phyloP scores from a whole-genome alignment of 2,113 vertebrate species.

The Urocynchramus pylzowi region DNA sequence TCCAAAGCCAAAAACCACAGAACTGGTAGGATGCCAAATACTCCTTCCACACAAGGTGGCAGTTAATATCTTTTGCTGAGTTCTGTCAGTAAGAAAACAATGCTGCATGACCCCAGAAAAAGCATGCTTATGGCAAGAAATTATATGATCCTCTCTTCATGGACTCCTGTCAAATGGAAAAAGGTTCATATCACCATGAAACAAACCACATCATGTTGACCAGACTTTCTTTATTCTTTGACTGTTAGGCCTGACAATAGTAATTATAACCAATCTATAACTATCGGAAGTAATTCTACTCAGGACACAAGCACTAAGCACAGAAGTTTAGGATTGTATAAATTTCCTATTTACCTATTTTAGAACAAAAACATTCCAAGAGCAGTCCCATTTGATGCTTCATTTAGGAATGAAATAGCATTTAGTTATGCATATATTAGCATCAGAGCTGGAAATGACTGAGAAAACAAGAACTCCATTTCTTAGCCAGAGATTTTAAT shows the following conservation, averaged over 20 bases:
- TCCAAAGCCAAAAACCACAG: background rate
- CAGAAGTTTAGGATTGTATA: background rate
- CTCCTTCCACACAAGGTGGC: background rate
- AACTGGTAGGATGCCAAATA: background rate
- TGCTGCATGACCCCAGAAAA: background rate
- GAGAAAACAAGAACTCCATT: background rate
- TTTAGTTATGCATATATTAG: background rate
- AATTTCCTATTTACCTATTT: background rate
- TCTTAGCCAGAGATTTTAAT: background rate
- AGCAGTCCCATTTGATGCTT: background rate
- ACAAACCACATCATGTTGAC: background rate
- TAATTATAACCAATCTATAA: background rate
- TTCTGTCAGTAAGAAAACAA: background rate
- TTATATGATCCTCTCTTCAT: background rate
- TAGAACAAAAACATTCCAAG: background rate
- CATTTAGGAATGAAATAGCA: background rate
- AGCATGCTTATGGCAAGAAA: background rate
- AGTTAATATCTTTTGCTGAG: background rate
- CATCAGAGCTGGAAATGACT: background rate
- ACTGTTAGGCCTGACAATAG: background rate
- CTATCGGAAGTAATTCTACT: background rate
- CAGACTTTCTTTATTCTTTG: background rate
- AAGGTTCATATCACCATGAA: background rate
- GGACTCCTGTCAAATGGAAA: background rate
- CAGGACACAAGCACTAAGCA: background rate